Percentiles rank a stretch among this genome's conserved stretches.
Evolutionary conservation across 1,140 invertebrate species (phyloP).

Genomic region (Bombus superbus): DNA sequence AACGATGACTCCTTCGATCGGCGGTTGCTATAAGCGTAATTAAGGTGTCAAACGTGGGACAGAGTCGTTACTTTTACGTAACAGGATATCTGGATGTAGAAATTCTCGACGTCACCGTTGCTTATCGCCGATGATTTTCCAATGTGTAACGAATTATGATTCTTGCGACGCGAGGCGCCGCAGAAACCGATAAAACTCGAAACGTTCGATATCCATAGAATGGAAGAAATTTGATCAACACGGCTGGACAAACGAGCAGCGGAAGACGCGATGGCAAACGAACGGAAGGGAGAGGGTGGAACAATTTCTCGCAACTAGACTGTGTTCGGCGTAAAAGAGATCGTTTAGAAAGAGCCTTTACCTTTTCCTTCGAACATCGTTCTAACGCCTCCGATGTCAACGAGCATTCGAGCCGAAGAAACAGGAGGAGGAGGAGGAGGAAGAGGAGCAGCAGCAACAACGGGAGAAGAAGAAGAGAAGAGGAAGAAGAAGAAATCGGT

Average conservation of each 20-base stretch:
- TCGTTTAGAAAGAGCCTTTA: slow-evolving; percentile 16
- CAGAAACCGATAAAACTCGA: background rate
- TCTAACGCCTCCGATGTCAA: slow-evolving; percentile 55
- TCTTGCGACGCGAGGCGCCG: background rate
- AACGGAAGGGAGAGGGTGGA: too few species aligned
- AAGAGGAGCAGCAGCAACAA: too few species aligned
- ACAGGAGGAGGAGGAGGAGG: background rate
- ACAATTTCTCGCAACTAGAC: too few species aligned
- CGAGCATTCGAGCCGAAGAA: slow-evolving; percentile 52
- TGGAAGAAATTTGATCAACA: background rate
- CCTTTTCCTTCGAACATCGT: slow-evolving; percentile 42
- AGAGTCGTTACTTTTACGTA: background rate
- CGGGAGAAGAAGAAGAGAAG: background rate
- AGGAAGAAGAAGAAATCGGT: slow-evolving; percentile 6
- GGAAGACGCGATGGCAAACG: too few species aligned
- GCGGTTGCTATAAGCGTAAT: background rate
- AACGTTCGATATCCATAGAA: background rate
- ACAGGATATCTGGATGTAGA: background rate
- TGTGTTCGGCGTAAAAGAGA: background rate
- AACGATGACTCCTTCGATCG: too few species aligned
- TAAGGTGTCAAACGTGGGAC: fast-evolving
- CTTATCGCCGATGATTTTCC: background rate
- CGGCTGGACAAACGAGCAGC: too few species aligned
- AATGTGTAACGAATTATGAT: background rate
- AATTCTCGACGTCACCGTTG: background rate